Evolutionary conservation across 2,113 vertebrate species (phyloP).

Genomic region (Pungitius pungitius): DNA sequence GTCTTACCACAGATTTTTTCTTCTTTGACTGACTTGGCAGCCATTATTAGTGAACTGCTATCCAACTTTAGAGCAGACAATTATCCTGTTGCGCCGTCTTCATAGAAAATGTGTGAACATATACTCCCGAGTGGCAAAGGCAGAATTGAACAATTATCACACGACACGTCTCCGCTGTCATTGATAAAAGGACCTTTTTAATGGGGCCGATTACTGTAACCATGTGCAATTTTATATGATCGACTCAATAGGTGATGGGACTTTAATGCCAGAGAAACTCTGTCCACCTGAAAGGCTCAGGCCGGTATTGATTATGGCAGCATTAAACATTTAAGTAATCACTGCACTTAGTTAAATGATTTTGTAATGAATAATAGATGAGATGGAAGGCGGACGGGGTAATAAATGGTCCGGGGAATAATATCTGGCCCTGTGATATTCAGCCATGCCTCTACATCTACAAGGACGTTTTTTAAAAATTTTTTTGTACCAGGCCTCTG

Average conservation of each 20-base stretch:
- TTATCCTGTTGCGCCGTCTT: conserved; percentile 44
- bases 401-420: conserved; percentile 67
- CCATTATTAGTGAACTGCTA: conserved; percentile 49
- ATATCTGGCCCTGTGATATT: conserved; percentile 60
- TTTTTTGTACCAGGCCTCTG: conserved; percentile 27
- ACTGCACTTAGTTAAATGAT: conserved; percentile 77
- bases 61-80: conserved; percentile 50
- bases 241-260: conserved; percentile 67
- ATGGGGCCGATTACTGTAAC: conserved; percentile 67
- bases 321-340: conserved; percentile 81
- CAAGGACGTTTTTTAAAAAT: conserved; percentile 32
- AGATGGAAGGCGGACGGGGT: conserved; percentile 65
- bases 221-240: conserved; percentile 68
- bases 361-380: conserved; percentile 79
- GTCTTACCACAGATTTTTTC: conserved; percentile 48
- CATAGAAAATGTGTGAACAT: conserved; percentile 23
- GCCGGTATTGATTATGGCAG: conserved; percentile 72
- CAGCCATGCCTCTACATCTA: conserved; percentile 33
- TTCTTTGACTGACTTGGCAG: conserved; percentile 51
- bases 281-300: conserved; percentile 66
- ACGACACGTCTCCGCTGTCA: conserved; percentile 44
- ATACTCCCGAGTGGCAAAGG: conserved; percentile 40
- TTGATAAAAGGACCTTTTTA: conserved; percentile 58
- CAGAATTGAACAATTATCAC: conserved; percentile 60
- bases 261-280: conserved; percentile 74